Percentiles rank a stretch among this genome's conserved stretches.
These are phyloP conservation scores for Paralichthys olivaceus DNA, from an alignment of 2,113 vertebrate genomes.

Conservation along the genomic window DNA sequence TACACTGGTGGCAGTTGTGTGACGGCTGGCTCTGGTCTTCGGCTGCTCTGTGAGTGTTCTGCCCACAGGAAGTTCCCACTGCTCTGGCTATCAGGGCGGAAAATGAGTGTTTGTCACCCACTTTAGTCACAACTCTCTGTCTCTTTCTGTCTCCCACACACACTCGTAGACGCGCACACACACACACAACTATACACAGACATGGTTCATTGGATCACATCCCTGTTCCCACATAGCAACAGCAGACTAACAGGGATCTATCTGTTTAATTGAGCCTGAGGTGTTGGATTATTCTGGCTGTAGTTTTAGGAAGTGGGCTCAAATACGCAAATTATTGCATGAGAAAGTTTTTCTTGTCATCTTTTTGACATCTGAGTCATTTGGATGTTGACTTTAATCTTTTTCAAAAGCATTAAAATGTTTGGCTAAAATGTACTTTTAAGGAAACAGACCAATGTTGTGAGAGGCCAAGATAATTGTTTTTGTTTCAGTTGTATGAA, in stretches of 20 bases:
- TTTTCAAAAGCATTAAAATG: background rate
- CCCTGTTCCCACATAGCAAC: conserved; percentile 61
- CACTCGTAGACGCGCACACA: conserved; percentile 7
- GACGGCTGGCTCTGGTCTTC: conserved; percentile 25
- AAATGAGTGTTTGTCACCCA: conserved; percentile 82
- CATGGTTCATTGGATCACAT: conserved; percentile 56
- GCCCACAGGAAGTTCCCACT: conserved; percentile 82
- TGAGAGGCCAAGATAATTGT: background rate
- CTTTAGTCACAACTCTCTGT: conserved; percentile 60
- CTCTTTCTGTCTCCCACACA: conserved; percentile 21
- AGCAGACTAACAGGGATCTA: conserved; percentile 44
- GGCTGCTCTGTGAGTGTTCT: conserved; percentile 68
- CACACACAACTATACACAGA: conserved; percentile 20
- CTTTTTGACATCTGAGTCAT: background rate
- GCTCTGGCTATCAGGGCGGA: conserved; percentile 80
- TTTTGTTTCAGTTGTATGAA: background rate
- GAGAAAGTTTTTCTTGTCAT: conserved; percentile 47
- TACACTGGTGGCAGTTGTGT: conserved; percentile 13
- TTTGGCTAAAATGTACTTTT: background rate
- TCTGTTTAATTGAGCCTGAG: conserved; percentile 58
- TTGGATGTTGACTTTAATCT: conserved; percentile 4
- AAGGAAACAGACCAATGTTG: background rate
- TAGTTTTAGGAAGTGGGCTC: conserved; percentile 43
- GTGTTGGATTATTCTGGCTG: conserved; percentile 35
- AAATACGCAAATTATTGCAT: conserved; percentile 33